Evolutionary conservation across 2,888 invertebrate species (phyloP).

Genomic region (Drosophila longiperda): DNA sequence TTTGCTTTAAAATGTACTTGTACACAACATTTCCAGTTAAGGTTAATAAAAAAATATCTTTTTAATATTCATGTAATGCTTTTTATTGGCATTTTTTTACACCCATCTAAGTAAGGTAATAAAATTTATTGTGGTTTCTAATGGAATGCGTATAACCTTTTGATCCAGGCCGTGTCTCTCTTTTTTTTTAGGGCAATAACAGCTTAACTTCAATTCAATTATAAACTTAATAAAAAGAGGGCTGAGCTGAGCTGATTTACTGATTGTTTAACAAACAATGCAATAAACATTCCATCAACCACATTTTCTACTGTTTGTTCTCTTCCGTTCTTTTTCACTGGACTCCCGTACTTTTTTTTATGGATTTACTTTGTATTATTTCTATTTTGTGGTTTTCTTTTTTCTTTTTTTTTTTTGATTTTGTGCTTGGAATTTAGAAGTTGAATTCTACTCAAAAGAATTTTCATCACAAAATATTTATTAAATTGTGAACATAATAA

Average conservation of each 20-base stretch:
- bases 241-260: constrained; percentile 22
- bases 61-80: background rate
- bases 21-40: background rate
- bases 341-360: background rate
- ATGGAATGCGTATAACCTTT: background rate
- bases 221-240: constrained; percentile 29
- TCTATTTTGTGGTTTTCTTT: background rate
- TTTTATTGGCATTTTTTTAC: background rate
- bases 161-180: background rate
- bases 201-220: constrained; percentile 23
- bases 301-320: constrained; percentile 24
- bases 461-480: constrained; percentile 61
- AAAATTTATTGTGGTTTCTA: background rate
- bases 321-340: background rate
- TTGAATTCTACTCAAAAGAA: constrained; percentile 1
- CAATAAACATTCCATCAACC: constrained; percentile 38
- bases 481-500: constrained; percentile 74
- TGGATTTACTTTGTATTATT: constrained; percentile 1
- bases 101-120: background rate
- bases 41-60: background rate
- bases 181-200: background rate
- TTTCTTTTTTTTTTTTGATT: background rate
- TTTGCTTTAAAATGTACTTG: background rate
- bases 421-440: constrained; percentile 4
- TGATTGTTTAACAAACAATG: constrained; percentile 33